phyloP scores from a whole-genome alignment of 2,113 vertebrate genomes.

The Protobothrops mucrosquamatus region DNA sequence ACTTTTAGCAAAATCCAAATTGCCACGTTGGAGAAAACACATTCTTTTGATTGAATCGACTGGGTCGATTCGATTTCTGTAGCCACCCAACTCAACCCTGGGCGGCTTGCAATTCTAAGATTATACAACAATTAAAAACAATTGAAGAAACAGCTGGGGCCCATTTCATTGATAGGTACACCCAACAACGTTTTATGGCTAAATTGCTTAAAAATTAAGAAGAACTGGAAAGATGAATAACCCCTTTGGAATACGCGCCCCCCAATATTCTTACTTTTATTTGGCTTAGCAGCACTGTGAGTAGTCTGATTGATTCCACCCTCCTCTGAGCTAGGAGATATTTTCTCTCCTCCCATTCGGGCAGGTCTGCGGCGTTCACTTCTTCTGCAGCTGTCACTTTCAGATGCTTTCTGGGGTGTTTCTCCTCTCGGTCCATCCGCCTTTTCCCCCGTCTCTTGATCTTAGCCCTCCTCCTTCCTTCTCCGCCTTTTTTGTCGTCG shows the following conservation, averaged over 20 bases:
- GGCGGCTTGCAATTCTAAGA: not conserved
- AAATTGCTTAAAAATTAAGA: not conserved
- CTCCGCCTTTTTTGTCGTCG: conserved; percentile 69
- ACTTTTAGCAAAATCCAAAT: not conserved
- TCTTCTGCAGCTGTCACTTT: conserved; percentile 57
- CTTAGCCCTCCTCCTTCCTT: conserved; percentile 72
- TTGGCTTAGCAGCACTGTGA: conserved; percentile 72
- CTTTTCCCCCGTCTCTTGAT: conserved; percentile 67
- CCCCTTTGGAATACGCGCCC: conserved; percentile 37
- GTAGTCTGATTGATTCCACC: conserved; percentile 72
- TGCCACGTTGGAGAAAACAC: not conserved
- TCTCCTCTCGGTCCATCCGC: conserved; percentile 67
- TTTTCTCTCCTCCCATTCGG: conserved; percentile 75
- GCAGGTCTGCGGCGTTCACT: conserved; percentile 61
- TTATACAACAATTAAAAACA: not conserved
- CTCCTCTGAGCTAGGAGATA: conserved; percentile 72
- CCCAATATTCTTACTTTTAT: conserved; percentile 72
- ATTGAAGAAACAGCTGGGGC: not conserved
- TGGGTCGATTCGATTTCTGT: too few species aligned
- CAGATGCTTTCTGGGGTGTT: conserved; percentile 58
- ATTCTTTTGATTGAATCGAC: not conserved
- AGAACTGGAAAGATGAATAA: not conserved
- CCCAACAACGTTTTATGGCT: too few species aligned
- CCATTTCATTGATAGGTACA: not conserved
- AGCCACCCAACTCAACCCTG: not conserved